Evolutionary conservation across 2,113 vertebrate genomes (phyloP).

Genomic region (Vidua chalybeata): DNA sequence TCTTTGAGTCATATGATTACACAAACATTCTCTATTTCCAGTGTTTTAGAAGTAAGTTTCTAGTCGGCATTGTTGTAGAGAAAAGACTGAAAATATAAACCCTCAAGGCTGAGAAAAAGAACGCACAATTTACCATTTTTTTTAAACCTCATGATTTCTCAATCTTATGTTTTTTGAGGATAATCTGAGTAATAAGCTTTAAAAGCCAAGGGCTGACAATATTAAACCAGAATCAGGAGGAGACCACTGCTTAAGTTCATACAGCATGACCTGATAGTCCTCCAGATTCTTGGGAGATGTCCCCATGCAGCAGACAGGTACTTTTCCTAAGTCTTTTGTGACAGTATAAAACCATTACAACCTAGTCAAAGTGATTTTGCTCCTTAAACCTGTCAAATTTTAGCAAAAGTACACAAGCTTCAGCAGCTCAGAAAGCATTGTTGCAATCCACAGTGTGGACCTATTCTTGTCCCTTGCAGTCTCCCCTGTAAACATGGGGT

Average conservation of each 20-base stretch:
- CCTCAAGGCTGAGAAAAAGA: conserved; percentile 42
- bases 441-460: not conserved
- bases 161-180: conserved; percentile 38
- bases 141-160: conserved; percentile 39
- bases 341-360: not conserved
- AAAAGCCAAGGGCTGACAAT: not conserved
- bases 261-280: not conserved
- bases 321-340: not conserved
- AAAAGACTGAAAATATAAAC: conserved; percentile 28
- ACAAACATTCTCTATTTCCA: conserved; percentile 14
- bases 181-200: conserved; percentile 2
- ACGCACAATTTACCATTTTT: not conserved
- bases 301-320: not conserved
- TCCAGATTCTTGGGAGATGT: not conserved
- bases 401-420: not conserved
- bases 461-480: not conserved
- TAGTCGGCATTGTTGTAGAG: not conserved
- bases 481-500: not conserved
- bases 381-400: not conserved
- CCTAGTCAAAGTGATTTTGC: not conserved
- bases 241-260: not conserved
- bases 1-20: conserved; percentile 1
- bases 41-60: conserved; percentile 25
- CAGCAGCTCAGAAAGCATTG: not conserved
- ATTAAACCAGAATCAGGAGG: not conserved